phyloP scores from a whole-genome alignment of 1,140 invertebrate species.

The Chrysoperla carnea region DNA sequence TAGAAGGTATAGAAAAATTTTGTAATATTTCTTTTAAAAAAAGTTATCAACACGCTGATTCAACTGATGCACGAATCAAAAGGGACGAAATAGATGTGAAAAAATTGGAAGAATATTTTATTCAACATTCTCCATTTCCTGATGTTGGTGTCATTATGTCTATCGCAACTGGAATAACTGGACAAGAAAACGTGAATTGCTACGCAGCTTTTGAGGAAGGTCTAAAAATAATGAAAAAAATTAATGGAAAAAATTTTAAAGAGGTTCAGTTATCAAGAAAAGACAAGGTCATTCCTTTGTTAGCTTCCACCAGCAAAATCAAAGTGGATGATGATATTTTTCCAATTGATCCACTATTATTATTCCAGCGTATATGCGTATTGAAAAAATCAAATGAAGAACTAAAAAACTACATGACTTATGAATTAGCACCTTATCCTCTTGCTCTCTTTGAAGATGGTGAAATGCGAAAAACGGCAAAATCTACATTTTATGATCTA shows the following conservation, averaged over 20 bases:
- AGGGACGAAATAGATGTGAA: slow-evolving; percentile 6
- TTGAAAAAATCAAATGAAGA: slow-evolving; percentile 12
- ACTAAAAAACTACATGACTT: slow-evolving; percentile 11
- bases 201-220: slow-evolving; percentile 8
- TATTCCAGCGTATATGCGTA: slow-evolving; percentile 13
- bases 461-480: slow-evolving; percentile 11
- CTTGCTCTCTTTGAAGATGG: slow-evolving; percentile 13
- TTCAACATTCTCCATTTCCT: slow-evolving; percentile 5
- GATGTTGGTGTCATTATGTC: slow-evolving; percentile 7
- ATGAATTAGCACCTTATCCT: slow-evolving; percentile 13
- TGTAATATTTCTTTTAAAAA: slow-evolving; percentile 10
- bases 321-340: slow-evolving; percentile 11
- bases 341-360: slow-evolving; percentile 11
- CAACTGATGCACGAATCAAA: slow-evolving; percentile 7
- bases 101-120: slow-evolving; percentile 7
- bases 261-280: slow-evolving; percentile 10
- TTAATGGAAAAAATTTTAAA: slow-evolving; percentile 6
- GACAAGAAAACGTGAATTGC: slow-evolving; percentile 8
- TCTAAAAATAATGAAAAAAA: slow-evolving; percentile 10
- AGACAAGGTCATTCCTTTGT: slow-evolving; percentile 10
- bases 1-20: slow-evolving; percentile 11
- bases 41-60: slow-evolving; percentile 4
- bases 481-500: slow-evolving; percentile 15
- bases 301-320: slow-evolving; percentile 9
- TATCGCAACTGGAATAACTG: slow-evolving; percentile 10